Evolutionary conservation across 2,797 vertebrate genomes (phyloP).

Genomic region (Gallinago stenura): DNA sequence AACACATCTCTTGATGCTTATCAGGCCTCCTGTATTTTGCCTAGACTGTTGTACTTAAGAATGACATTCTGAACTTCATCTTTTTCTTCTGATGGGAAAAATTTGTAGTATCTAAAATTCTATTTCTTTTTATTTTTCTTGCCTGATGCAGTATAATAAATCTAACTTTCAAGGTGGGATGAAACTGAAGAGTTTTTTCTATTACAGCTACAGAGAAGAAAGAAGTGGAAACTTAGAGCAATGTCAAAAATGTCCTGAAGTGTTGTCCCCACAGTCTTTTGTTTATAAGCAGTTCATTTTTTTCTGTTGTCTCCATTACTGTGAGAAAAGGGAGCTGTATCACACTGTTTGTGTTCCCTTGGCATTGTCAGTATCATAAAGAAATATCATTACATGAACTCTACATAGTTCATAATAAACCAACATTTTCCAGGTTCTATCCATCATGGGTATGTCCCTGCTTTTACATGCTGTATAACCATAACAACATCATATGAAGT

Average conservation of each 20-base stretch:
- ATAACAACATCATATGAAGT: constrained; percentile 1
- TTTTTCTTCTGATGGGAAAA: constrained; percentile 52
- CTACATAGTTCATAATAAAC: constrained; percentile 47
- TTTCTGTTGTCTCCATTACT: constrained; percentile 85
- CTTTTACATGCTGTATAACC: constrained; percentile 57
- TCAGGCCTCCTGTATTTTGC: constrained; percentile 48
- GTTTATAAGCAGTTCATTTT: constrained; percentile 80
- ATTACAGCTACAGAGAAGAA: constrained; percentile 85
- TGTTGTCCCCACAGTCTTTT: constrained; percentile 81
- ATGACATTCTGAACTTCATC: constrained; percentile 44
- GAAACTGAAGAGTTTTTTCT: constrained; percentile 79
- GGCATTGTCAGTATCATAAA: constrained; percentile 80
- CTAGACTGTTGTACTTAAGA: constrained; percentile 29
- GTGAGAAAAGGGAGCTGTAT: constrained; percentile 80
- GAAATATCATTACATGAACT: constrained; percentile 63
- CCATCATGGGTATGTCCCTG: constrained; percentile 53
- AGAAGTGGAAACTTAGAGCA: constrained; percentile 83
- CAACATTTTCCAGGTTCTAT: constrained; percentile 37
- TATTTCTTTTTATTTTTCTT: constrained; percentile 57
- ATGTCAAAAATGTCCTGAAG: constrained; percentile 82
- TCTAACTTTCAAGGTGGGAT: constrained; percentile 74
- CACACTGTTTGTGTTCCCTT: constrained; percentile 84
- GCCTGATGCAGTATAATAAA: constrained; percentile 62
- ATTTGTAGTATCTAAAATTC: constrained; percentile 34
- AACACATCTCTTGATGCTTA: constrained; percentile 24